Evolutionary conservation across 53 echinoderm and acorn worm genomes (phyloP).

Genomic region (Paracentrotus lividus): DNA sequence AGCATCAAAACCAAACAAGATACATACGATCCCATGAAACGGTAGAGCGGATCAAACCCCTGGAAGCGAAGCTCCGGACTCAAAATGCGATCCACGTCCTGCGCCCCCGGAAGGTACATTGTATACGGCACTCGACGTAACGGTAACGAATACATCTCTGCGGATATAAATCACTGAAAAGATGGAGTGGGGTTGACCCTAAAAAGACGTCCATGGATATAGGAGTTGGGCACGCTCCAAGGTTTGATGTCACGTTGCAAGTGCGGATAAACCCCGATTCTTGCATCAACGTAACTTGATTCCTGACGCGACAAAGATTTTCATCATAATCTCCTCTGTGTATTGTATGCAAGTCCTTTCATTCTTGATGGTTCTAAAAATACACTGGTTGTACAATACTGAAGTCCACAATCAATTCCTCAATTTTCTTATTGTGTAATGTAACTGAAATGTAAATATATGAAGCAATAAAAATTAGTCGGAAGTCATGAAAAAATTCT

Average conservation of each 20-base stretch:
- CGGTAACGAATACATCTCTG: neutral
- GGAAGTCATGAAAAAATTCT: too few species aligned
- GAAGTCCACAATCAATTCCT: neutral
- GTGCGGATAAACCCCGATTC: neutral
- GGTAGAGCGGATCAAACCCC: conserved; percentile 53
- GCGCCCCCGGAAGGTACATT: conserved; percentile 39
- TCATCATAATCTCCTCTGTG: neutral
- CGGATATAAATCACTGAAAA: neutral
- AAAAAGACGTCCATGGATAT: neutral
- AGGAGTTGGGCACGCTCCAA: neutral
- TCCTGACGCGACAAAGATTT: conserved; percentile 3
- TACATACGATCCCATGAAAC: conserved; percentile 55
- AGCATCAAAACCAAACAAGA: neutral
- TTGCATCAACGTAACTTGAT: neutral
- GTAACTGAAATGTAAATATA: too few species aligned
- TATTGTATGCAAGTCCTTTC: neutral
- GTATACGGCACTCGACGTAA: neutral
- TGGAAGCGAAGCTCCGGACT: conserved; percentile 44
- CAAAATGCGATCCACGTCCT: conserved; percentile 18
- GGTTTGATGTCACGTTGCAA: neutral
- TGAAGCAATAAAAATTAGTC: too few species aligned
- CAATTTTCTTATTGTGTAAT: too few species aligned
- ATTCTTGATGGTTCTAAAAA: neutral
- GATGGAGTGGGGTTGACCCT: neutral
- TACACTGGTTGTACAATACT: neutral